phyloP scores from a whole-genome alignment of 2,113 vertebrate genomes.

The Aspiorhynchus laticeps region DNA sequence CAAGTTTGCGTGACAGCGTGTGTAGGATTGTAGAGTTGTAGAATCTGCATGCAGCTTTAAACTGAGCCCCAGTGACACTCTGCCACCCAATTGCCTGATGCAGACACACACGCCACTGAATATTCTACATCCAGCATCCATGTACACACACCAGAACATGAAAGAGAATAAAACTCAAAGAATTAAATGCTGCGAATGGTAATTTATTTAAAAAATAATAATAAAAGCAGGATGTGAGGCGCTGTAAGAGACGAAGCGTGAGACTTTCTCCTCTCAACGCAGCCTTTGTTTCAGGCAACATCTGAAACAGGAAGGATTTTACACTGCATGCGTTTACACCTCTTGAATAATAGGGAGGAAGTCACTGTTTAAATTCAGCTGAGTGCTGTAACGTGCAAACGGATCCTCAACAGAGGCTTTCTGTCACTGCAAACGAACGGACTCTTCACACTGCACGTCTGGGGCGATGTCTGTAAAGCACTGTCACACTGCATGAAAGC shows the following conservation, averaged over 20 bases:
- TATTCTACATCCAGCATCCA: neutral
- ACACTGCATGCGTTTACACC: slow-evolving; percentile 29
- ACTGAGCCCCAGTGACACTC: slow-evolving; percentile 66
- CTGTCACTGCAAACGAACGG: neutral
- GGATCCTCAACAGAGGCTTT: neutral
- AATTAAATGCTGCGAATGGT: slow-evolving; percentile 25
- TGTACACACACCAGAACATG: slow-evolving; percentile 6
- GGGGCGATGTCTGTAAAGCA: neutral
- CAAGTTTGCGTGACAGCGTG: neutral
- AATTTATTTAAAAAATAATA: slow-evolving; percentile 1
- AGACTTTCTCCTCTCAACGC: slow-evolving; percentile 17
- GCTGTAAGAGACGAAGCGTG: slow-evolving; percentile 1
- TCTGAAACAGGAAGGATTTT: slow-evolving; percentile 17
- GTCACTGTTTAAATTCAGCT: neutral
- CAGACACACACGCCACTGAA: slow-evolving; percentile 31
- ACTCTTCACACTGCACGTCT: neutral
- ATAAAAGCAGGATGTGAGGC: neutral
- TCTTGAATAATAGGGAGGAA: neutral
- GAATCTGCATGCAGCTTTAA: slow-evolving; percentile 66
- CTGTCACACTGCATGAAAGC: neutral
- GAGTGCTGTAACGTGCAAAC: neutral
- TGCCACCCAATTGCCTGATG: slow-evolving; percentile 73
- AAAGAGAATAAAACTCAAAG: slow-evolving; percentile 10
- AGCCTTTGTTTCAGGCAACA: slow-evolving; percentile 12
- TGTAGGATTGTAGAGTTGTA: neutral